Conservation (phyloP, 2,113 vertebrate genomes). For the Platysteira castanea region DNA sequence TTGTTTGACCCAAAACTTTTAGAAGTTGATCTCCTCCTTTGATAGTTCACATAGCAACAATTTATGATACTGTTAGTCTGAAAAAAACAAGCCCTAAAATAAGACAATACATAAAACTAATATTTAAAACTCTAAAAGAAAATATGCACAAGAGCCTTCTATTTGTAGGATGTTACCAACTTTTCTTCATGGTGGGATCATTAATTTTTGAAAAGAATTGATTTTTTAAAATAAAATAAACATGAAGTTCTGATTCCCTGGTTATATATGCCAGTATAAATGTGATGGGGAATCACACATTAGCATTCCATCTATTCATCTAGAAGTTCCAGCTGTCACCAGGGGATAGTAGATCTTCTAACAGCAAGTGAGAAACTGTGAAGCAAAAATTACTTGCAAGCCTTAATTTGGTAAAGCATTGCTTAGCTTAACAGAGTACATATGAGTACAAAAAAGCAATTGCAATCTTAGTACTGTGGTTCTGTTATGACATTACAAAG, state of each 20-base stretch:
- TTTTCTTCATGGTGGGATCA: neutral
- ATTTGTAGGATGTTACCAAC: neutral
- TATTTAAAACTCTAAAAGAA: neutral
- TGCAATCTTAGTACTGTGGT: neutral
- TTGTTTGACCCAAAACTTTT: neutral
- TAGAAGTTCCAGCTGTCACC: neutral
- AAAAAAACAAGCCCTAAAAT: neutral
- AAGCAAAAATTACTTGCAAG: slow-evolving; percentile 16
- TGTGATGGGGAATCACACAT: neutral
- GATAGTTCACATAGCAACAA: neutral
- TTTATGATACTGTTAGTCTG: neutral
- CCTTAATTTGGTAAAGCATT: slow-evolving; percentile 43
- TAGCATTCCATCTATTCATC: neutral
- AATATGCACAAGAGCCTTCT: neutral
- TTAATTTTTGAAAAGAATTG: neutral
- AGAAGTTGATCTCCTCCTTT: neutral
- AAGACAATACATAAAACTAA: neutral
- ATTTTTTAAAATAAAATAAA: neutral
- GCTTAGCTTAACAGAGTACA: slow-evolving; percentile 23
- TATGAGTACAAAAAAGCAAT: slow-evolving; percentile 14
- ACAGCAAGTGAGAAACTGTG: slow-evolving; percentile 8
- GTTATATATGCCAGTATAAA: neutral
- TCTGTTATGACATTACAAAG: slow-evolving; percentile 22
- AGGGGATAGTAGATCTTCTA: neutral
- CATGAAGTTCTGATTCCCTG: neutral